Base-by-base conservation (phyloP, 2,113 vertebrate species). In the Crypturellus undulatus region DNA sequence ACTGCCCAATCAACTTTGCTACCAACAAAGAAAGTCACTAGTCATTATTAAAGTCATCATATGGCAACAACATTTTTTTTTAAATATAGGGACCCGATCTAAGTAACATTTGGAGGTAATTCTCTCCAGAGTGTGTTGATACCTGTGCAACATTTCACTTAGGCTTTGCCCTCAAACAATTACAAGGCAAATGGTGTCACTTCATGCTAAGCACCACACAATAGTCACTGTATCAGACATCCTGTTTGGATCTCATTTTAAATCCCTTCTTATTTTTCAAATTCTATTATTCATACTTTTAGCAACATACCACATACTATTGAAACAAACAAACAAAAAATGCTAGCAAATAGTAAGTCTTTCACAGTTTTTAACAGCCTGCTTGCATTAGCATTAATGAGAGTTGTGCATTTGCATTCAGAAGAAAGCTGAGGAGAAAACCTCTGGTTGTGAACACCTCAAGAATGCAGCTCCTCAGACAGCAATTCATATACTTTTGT, bases 351-450 rank as follows among this genome's bases (percentile, higher is more conserved):
- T 47, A 2, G 47, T 62, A 79, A 69, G 7, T 2, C 3, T 65
- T 14, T 62, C 16, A 84, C 15, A 60, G 12, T 75, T 92, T 84
- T 75, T 92, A 90, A 56, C 3, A 60, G 8, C 11, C 12, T 72
- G 5, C 32, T 75, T 75, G 6, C 12, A 10, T 34, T 63, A 70
- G 67, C 1, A 0, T 54, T 81, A 83, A 9, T 51, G 24, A 71
- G 42, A 88, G 3, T 21, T 60, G 3, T 30, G 8, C 0, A 0
- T 25, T 11, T 42, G 86, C 32, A 28, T 38, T 25, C 76, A 6
- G 6, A 86, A 32, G 38, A 81, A 90, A 67, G 7, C 40, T 42
- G 40, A 4, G 10, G 40, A 42, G 10, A 13, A 42, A 42, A 38
- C 5, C 4, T 52, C 12, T 28, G 77, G 16, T 3, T 52, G 6